Evolutionary conservation across 2,797 vertebrate genomes (phyloP), one percentile per base, ranked within the genome.

Genomic region (Enteromius argenteus): DNA sequence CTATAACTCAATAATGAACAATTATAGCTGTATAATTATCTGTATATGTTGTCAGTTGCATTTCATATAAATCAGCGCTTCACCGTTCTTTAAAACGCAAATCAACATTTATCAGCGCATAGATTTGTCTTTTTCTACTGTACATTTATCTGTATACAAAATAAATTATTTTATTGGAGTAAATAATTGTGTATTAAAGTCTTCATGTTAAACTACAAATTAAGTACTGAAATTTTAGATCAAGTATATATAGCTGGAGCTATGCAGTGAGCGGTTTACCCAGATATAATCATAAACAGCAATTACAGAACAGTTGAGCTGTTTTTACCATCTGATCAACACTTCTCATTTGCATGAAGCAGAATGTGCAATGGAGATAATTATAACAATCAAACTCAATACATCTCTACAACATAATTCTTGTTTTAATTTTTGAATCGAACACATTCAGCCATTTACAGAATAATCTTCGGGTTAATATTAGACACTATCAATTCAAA

Each of bases 351-450:
- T 46, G 67, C 51, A 81, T 32, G 21, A 49, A 81, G 69, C 3
- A 73, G 56, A 73, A 46, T 46, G 49, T 23, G 53, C 53, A 39
- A 60, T 15, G 39, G 21, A 74, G 4, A 42, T 69, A 35, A 51
- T 44, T 75, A 49, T 30, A 49, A 37, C n/a, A 71, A 35, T n/a
- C n/a, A 84, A 73, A 79, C 71, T 85, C 64, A 67, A 42, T 62
- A 37, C 37, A 49, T 73, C 69, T 58, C 79, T 1, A 60, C 51
- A 1, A 76, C 69, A 81, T 85, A 77, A 84, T 74, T 58, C n/a
- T 79, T 42, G 21, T 86, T 89, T 89, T 87, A 71, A 71, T 81
- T 74, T 17, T 19, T 44, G 58, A 85, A 83, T 68, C 72, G 3
- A 23, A 58, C 67, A 66, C 72, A 51, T 15, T 37, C 19, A 51